Base-by-base conservation (phyloP, 2,888 invertebrate genomes). In the Agrilus mali region DNA sequence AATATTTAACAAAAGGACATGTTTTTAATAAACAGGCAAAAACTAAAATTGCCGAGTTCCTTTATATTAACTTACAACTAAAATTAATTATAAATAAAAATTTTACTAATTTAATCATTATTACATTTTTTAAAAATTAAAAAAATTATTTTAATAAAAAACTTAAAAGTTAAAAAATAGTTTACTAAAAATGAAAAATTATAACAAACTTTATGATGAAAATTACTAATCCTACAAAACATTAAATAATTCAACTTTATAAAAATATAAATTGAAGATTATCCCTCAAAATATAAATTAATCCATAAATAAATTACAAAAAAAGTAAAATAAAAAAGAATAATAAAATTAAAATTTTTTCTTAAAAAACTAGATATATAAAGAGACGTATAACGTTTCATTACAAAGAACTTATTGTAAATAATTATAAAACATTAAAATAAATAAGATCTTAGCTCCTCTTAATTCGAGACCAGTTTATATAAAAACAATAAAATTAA, bases 1-100 rank as follows among this genome's bases (percentile, higher is more conserved):
- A 68, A 80, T 74, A 67, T 67, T 66, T 54, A 51, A 52, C 74
- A 70, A 74, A 73, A 80, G 74, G 74, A 74, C 73, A 80, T 80
- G 79, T 81, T 81, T 82, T 81, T 81, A 77, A 68, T 82, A 81
- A 82, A 82, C 80, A 82, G 73, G 73, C 75, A 73, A 73, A 74
- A 65, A 76, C 71, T 61, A 66, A 52, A 59, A 72, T 78, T 78
- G 77, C 73, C 73, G 69, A 78, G 68, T 79, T 79, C 70, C 70
- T 78, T 73, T 67, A 52, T 58, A 59, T 67, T 69, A 72, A 43
- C 50, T 58, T 44, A 50, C 33, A 41, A 46, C 47, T 27, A 39
- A 54, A 48, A 55, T 53, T 55, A 54, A 54, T 54, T 58, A 63
- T 67, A 56, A 39, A 49, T 43, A 45, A 47, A 43, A 49, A n/a